Percentiles rank a stretch among this genome's conserved stretches.
phyloP scores from a whole-genome alignment of 2,113 vertebrate species.

The Syngnathoides biaculeatus region DNA sequence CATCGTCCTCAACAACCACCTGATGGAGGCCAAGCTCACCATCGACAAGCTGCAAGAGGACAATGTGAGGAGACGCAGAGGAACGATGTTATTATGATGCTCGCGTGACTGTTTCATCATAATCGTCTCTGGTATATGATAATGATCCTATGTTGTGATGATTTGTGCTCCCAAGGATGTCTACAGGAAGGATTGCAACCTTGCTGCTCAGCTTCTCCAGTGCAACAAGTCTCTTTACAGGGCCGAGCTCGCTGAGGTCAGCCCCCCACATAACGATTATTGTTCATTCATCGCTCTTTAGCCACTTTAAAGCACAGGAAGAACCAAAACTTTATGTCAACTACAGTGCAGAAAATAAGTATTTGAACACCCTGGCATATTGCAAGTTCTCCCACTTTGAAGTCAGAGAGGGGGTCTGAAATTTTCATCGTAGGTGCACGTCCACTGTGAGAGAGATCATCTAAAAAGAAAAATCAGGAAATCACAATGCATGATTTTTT shows the following conservation, averaged over 20 bases:
- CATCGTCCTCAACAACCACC: slow-evolving; percentile 93
- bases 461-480: too few relatives aligned
- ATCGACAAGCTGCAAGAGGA: slow-evolving; percentile 95
- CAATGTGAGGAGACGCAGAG: slow-evolving; percentile 79
- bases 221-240: slow-evolving; percentile 92
- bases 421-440: too few relatives aligned
- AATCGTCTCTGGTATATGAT: background rate
- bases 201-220: slow-evolving; percentile 94
- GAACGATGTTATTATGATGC: background rate
- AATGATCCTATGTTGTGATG: background rate
- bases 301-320: background rate
- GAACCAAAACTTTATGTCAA: background rate
- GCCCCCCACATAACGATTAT: background rate
- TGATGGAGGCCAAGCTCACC: slow-evolving; percentile 97
- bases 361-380: too few relatives aligned
- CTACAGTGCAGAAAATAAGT: too few relatives aligned
- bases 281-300: background rate
- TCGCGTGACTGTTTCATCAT: background rate
- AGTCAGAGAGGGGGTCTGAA: too few relatives aligned
- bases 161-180: slow-evolving; percentile 76
- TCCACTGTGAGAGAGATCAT: too few relatives aligned
- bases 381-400: too few relatives aligned
- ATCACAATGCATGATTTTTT: too few relatives aligned
- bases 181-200: slow-evolving; percentile 95
- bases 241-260: slow-evolving; percentile 91